Evolutionary conservation across 2,113 vertebrate genomes (phyloP), one percentile per base, ranked within the genome.

Genomic region (Engystomops pustulosus): DNA sequence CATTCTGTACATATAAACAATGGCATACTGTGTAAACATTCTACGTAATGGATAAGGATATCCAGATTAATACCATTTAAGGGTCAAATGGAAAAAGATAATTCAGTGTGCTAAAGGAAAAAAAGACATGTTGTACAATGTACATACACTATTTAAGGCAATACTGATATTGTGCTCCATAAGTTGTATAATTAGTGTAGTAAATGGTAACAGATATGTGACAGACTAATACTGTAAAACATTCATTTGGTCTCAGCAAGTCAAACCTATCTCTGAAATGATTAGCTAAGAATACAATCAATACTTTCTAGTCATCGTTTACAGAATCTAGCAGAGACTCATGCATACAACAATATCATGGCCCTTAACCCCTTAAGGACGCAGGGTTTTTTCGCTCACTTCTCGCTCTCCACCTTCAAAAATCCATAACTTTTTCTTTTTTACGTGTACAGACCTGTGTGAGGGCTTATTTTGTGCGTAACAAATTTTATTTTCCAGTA

Each of bases 91-190:
- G 3, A 23, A 25, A 58, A 36, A 38, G 51, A 58, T 34, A 60
- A 58, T 55, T 60, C 51, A 78, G n/a, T 78, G 75, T 41, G 30
- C 47, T 58, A 11, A 60, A 60, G 34, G 51, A 38, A 49, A 45
- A 44, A 3, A 77, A n/a, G 38, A 58, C 20, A 23, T 7, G 34
- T 67, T 25, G 20, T 58, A 78, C 51, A 78, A 14, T 38, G 15
- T 78, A 78, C 36, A 58, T 58, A 38, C 32, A 12, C 32, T 58
- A 60, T 8, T 78, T 58, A 84, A 84, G 82, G 82, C 82, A 84
- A 69, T 78, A 78, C 44, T 78, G 60, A 84, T 68, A 68, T 68
- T 84, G 72, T 83, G 82, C 74, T 77, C 27, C 6, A 20, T 47
- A 38, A 49, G 12, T 45, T 47, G 47, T 77, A 69, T 49, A 69